phyloP scores from a whole-genome alignment of 2,797 vertebrate genomes.

The Smutsia gigantea region DNA sequence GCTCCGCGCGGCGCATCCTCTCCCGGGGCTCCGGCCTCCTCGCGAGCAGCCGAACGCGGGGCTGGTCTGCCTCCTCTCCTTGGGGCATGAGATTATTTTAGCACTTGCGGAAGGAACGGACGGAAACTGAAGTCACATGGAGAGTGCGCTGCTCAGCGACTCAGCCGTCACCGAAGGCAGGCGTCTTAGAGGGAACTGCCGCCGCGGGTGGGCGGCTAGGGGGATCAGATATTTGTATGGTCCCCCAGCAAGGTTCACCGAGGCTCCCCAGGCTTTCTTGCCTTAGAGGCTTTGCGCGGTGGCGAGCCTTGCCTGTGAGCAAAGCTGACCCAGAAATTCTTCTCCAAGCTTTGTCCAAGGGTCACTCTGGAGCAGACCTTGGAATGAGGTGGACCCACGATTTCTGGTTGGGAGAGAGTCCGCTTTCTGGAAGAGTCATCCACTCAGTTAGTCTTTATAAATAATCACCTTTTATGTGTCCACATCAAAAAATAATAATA shows the following conservation, averaged over 20 bases:
- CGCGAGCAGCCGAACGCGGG: constrained; percentile 48
- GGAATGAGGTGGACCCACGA: not conserved
- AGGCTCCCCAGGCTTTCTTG: not conserved
- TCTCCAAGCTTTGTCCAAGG: not conserved
- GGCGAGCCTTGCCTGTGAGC: not conserved
- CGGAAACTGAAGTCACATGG: constrained; percentile 91
- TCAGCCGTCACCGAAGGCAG: constrained; percentile 65
- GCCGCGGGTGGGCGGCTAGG: not conserved
- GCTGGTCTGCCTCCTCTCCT: constrained; percentile 52
- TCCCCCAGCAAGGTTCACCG: not conserved
- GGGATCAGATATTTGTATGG: not conserved
- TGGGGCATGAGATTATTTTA: constrained; percentile 84
- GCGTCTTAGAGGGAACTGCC: constrained; percentile 77
- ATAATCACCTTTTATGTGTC: not conserved
- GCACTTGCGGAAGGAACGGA: constrained; percentile 89
- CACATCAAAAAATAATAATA: not conserved
- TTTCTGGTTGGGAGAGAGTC: not conserved
- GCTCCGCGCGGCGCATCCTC: constrained; percentile 80
- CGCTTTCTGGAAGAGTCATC: not conserved
- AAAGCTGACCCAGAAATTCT: not conserved
- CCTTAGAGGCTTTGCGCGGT: not conserved
- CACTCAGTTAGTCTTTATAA: not conserved
- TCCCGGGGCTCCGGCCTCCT: constrained; percentile 68
- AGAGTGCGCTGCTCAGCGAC: constrained; percentile 78
- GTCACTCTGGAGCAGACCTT: not conserved